A percentile compares a stretch with the other conserved stretches of the same genome.
phyloP scores from a whole-genome alignment of 2,113 vertebrate species.

The Oceanites oceanicus region DNA sequence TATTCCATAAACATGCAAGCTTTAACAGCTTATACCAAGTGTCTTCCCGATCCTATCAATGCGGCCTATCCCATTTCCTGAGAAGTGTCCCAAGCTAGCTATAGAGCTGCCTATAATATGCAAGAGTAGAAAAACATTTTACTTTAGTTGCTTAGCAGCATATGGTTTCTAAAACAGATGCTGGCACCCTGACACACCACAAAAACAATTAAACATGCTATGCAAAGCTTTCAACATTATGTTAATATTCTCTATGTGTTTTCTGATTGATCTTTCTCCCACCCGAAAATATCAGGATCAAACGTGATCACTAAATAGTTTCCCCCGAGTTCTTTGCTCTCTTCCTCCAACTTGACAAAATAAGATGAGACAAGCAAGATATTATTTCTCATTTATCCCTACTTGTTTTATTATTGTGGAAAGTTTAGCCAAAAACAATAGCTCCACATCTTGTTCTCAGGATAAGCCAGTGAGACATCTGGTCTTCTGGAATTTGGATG shows the following conservation, averaged over 20 bases:
- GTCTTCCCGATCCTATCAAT: neutral
- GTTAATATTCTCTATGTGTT: neutral
- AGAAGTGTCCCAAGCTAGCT: neutral
- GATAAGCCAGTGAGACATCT: neutral
- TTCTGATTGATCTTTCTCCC: neutral
- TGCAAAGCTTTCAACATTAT: neutral
- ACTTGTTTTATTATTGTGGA: neutral
- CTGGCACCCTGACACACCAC: neutral
- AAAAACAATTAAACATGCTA: neutral
- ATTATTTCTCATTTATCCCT: neutral
- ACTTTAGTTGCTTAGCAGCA: slow-evolving; percentile 34
- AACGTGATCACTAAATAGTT: neutral
- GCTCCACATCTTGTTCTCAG: neutral
- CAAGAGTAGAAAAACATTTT: slow-evolving; percentile 36
- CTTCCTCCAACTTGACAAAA: neutral
- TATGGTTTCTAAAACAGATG: slow-evolving; percentile 32
- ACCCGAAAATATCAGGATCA: neutral
- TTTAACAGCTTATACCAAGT: neutral
- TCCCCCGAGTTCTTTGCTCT: neutral
- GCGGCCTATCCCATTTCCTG: neutral
- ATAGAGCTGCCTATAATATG: neutral
- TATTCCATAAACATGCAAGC: neutral
- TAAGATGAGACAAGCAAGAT: neutral
- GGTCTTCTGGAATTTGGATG: neutral
- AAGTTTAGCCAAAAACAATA: neutral